phyloP scores from a whole-genome alignment of 1,140 invertebrate genomes.

The Wiebesia pumilae region DNA sequence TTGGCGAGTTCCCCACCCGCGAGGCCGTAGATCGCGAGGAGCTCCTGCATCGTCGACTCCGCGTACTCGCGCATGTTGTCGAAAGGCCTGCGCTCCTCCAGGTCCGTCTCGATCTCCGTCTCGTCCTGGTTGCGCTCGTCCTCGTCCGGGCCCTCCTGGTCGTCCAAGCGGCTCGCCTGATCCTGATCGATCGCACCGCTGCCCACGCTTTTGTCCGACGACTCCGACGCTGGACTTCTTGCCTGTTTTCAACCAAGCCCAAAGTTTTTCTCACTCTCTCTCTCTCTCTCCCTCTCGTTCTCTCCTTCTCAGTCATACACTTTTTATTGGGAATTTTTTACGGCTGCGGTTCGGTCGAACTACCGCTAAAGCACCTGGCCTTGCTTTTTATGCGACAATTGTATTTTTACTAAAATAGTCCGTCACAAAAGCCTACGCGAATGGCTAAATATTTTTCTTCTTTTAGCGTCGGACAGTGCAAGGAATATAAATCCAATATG shows the following conservation, averaged over 20 bases:
- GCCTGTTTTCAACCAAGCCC: slow-evolving; percentile 55
- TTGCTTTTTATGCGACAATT: background rate
- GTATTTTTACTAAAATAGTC: background rate
- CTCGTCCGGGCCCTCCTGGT: slow-evolving; percentile 65
- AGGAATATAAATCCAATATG: background rate
- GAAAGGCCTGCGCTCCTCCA: slow-evolving; percentile 68
- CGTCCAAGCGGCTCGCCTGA: slow-evolving; percentile 61
- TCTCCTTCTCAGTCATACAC: background rate
- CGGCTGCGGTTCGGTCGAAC: background rate
- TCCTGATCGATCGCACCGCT: slow-evolving; percentile 62
- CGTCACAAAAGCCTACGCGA: background rate
- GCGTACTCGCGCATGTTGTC: slow-evolving; percentile 78
- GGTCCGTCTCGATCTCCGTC: slow-evolving; percentile 56
- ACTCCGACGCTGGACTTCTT: slow-evolving; percentile 71
- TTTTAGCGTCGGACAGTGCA: background rate
- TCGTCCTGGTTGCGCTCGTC: slow-evolving; percentile 63
- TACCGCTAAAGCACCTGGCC: background rate
- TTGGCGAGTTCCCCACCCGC: slow-evolving; percentile 73
- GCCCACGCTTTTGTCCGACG: slow-evolving; percentile 69
- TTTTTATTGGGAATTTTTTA: background rate
- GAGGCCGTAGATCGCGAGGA: slow-evolving; percentile 78
- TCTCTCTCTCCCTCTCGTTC: background rate
- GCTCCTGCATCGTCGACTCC: slow-evolving; percentile 80
- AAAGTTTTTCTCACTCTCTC: background rate
- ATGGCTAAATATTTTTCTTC: background rate